A percentile compares a stretch with the other conserved stretches of the same genome.
These are phyloP conservation scores for Scaptodrosophila latifasciaeformis DNA, from an alignment of 2,888 invertebrate species.

Conservation along the genomic window DNA sequence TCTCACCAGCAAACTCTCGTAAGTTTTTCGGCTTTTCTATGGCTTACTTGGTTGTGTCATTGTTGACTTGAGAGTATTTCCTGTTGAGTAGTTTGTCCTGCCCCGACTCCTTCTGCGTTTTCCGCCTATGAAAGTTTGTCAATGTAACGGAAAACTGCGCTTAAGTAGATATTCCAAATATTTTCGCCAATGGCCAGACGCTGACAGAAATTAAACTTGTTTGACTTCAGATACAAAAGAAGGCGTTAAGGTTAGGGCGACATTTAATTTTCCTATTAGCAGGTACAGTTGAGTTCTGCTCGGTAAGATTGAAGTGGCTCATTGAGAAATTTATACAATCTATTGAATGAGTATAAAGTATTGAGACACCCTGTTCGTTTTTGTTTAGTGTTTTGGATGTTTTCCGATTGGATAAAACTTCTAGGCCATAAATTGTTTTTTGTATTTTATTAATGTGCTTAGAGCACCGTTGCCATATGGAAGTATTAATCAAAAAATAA, in stretches of 20 bases:
- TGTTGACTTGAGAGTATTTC: slow-evolving; percentile 30
- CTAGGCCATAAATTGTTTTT: slow-evolving; percentile 68
- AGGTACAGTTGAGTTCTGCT: too few species aligned
- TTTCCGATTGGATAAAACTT: too few species aligned
- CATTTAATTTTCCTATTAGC: too few species aligned
- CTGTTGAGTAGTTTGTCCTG: background rate
- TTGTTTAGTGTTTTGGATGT: slow-evolving; percentile 5
- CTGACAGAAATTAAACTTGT: slow-evolving; percentile 13
- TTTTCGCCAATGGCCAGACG: slow-evolving; percentile 14
- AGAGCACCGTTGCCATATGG: slow-evolving; percentile 59
- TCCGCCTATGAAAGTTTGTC: slow-evolving; percentile 47
- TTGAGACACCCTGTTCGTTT: slow-evolving; percentile 37
- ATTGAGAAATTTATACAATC: background rate
- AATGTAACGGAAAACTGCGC: slow-evolving; percentile 68
- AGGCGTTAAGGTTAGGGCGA: too few species aligned
- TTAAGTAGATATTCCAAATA: slow-evolving; percentile 63
- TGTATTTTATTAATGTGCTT: slow-evolving; percentile 67
- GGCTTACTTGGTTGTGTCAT: slow-evolving; percentile 30
- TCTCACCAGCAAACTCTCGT: too few species aligned
- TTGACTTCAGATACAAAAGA: background rate
- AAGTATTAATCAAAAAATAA: slow-evolving; percentile 61
- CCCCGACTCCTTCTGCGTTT: too few species aligned
- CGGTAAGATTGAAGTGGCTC: too few species aligned
- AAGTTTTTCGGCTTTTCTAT: slow-evolving; percentile 25
- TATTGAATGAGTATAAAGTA: background rate